phyloP scores from a whole-genome alignment of 2,888 invertebrate genomes.

The Saturnia pavonia region DNA sequence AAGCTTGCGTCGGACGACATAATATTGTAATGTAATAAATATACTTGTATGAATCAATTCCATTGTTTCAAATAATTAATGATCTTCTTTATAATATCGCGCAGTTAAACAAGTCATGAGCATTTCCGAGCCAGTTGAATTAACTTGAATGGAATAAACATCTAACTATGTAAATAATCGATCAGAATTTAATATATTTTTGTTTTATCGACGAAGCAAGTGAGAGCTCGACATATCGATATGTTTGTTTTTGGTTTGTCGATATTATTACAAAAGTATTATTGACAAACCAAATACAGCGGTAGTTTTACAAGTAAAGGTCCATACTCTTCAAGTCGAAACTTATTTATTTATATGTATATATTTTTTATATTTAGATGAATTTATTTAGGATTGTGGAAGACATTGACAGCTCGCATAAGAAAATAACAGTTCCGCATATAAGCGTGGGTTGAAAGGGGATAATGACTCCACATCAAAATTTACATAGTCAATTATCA shows the following conservation, averaged over 20 bases:
- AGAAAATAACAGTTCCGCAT: too few species aligned
- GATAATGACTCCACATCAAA: too few species aligned
- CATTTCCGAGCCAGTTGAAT: not conserved
- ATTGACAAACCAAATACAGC: not conserved
- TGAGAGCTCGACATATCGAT: not conserved
- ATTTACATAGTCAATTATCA: too few species aligned
- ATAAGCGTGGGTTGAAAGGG: too few species aligned
- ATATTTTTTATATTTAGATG: not conserved
- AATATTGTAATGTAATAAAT: not conserved
- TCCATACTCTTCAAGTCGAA: not conserved
- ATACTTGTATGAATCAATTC: slow-evolving; percentile 6
- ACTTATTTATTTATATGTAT: not conserved
- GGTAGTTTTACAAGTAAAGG: not conserved
- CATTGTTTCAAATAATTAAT: not conserved
- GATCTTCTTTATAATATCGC: not conserved
- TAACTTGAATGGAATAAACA: too few species aligned
- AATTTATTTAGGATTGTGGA: too few species aligned
- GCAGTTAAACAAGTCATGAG: not conserved
- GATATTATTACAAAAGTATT: not conserved
- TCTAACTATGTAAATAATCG: not conserved
- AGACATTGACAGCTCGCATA: too few species aligned
- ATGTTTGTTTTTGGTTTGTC: not conserved
- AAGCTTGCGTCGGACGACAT: not conserved
- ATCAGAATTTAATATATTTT: not conserved
- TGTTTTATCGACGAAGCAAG: not conserved